Evolutionary conservation across 1,140 invertebrate genomes (phyloP), one percentile per base, ranked within the genome.

Genomic region (Bombus haemorrhoidalis): DNA sequence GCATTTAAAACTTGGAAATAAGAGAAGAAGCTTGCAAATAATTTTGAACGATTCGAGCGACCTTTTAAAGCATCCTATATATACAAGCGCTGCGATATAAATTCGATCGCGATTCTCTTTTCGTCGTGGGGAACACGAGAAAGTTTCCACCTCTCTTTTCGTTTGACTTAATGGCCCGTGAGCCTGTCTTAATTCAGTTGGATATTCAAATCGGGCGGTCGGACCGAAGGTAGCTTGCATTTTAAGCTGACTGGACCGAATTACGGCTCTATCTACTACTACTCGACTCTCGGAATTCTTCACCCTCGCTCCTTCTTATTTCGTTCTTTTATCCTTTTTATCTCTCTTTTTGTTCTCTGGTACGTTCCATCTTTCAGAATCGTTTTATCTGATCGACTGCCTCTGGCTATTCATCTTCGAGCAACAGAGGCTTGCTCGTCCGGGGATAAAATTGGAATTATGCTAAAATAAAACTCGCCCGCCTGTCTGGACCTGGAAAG

Each of bases 381-480:
- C 68, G n/a, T 69, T 73, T 83, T 86, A 79, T 84, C 43, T 22
- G 81, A 71, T 82, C 43, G 85, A 32, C 39, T 47, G 64, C 43
- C 66, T 53, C 53, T 28, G 39, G 57, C 74, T 72, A 62, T 57
- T 82, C 76, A 39, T 78, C 43, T 41, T 47, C 74, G 28, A 1
- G 66, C 53, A 3, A 22, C 25, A 18, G 18, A 37, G n/a, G 2
- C 59, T 62, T 57, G 90, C 75, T 90, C 88, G 73, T 86, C 91
- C 90, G 82, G 84, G 90, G 87, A 88, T 92, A 92, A 93, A 94
- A 93, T 93, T 94, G 90, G 89, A 93, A 93, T 94, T 92, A 93
- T 92, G 87, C 88, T 91, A 91, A 92, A 92, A 91, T 92, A 89
- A 91, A 91, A 91, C 87, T 91, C 37, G 57, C 74, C 47, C 12